Evolutionary conservation across 1,140 invertebrate species (phyloP).

Genomic region (Lepeophtheirus salmonis): DNA sequence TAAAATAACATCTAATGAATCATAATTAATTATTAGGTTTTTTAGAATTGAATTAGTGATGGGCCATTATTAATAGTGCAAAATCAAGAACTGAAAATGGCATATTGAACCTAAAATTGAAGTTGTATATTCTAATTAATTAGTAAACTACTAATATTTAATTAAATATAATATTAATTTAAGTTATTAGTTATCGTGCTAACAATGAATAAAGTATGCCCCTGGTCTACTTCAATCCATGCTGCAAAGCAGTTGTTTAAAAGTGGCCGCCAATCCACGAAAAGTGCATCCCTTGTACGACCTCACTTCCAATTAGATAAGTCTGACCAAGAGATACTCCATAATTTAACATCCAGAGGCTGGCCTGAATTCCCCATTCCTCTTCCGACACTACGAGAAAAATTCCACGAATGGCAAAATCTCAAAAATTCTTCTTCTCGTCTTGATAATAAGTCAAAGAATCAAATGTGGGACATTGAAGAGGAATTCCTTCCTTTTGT

Average conservation of each 20-base stretch:
- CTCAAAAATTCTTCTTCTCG: not conserved
- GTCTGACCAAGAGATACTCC: too few relatives aligned
- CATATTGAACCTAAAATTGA: too few relatives aligned
- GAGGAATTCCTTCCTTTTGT: not conserved
- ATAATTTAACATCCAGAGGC: not conserved
- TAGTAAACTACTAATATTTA: too few relatives aligned
- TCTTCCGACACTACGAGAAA: not conserved
- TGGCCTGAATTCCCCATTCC: not conserved
- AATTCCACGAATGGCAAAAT: not conserved
- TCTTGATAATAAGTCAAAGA: not conserved
- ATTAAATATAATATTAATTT: too few relatives aligned
- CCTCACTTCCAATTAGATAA: too few relatives aligned
- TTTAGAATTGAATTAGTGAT: too few relatives aligned
- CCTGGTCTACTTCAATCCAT: not conserved
- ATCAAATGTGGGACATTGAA: not conserved
- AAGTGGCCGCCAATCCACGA: not conserved
- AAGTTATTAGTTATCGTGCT: too few relatives aligned
- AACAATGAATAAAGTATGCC: not conserved
- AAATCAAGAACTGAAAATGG: too few relatives aligned
- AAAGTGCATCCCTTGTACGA: not conserved
- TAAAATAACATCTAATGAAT: too few relatives aligned
- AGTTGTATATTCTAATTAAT: too few relatives aligned
- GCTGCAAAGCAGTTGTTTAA: not conserved
- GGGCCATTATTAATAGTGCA: too few relatives aligned
- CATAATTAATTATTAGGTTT: too few relatives aligned